Evolutionary conservation across 2,797 vertebrate species (phyloP).

Genomic region (Garrulus glandarius): DNA sequence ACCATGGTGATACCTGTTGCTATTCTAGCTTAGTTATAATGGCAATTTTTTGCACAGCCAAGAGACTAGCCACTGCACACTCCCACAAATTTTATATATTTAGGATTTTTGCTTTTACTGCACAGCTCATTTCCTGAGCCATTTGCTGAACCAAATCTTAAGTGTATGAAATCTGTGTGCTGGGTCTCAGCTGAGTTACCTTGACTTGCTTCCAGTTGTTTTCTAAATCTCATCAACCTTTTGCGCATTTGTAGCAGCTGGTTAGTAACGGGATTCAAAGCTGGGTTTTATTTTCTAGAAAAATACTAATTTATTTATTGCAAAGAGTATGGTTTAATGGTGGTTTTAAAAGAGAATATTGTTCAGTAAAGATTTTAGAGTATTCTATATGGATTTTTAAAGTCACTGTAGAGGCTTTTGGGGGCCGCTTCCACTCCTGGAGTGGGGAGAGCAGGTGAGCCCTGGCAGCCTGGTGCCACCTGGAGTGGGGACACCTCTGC

Average conservation of each 20-base stretch:
- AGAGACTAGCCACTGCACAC: neutral
- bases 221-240: conserved; percentile 10
- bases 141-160: conserved; percentile 11
- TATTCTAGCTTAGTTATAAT: neutral
- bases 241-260: conserved; percentile 44
- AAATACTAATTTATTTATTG: conserved; percentile 68
- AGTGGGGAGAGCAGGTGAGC: neutral
- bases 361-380: conserved; percentile 36
- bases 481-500: neutral
- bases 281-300: conserved; percentile 40
- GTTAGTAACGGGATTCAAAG: conserved; percentile 15
- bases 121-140: neutral
- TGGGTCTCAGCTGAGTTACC: neutral
- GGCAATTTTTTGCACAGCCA: neutral
- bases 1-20: neutral
- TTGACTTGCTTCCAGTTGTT: neutral
- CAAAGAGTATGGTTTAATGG: conserved; percentile 42
- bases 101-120: neutral
- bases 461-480: neutral
- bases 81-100: neutral
- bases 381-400: conserved; percentile 48
- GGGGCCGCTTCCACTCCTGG: neutral
- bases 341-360: conserved; percentile 30
- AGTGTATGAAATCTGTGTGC: neutral
- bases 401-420: neutral